Base-by-base conservation (phyloP, 2,797 vertebrate species). In the Myioborus melanocephalus region DNA sequence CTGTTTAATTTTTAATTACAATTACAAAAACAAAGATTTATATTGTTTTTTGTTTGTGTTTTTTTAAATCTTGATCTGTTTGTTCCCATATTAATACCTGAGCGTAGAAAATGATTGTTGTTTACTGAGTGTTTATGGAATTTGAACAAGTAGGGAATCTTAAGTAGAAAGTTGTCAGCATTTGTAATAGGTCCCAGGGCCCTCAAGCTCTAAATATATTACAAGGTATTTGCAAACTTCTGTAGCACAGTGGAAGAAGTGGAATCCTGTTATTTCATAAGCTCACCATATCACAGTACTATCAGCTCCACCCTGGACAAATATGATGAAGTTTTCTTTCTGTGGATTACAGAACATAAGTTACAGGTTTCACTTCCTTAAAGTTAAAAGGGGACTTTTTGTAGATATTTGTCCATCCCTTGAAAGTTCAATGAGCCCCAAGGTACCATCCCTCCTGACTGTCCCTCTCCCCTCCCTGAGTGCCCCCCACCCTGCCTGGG, bases 1-100 rank as follows among this genome's bases (percentile, higher is more conserved):
- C 66, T 72, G 14, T 46, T 89, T 43, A 43, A 13, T 47, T 90
- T 92, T 88, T 60, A 63, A 65, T 66, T 69, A n/a, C 12, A 61
- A 15, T 34, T 71, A 39, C 34, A 64, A 64, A 94, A 53, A 1
- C 6, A 44, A 56, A 34, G 14, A 10, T 27, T 50, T 2, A 10
- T 44, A 34, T 44, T 73, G 2, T 14, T 37, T 75, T 82, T 86
- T 60, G 26, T 65, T 75, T 11, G 13, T 41, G 10, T 81, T 35
- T 68, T 80, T 57, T 43, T 44, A 39, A 27, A 75, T 32, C 30
- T 81, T 35, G 8, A 4, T 82, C 10, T 35, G 19, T 61, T 88
- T 46, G 27, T 10, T 86, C 18, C 24, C 14, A 8, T 59, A 19
- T 66, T 90, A 65, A 56, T 70, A 68, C 63, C 32, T 56, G 39